Base-by-base conservation (phyloP, 2,113 vertebrate genomes). In the Cricetomys ansorgei region DNA sequence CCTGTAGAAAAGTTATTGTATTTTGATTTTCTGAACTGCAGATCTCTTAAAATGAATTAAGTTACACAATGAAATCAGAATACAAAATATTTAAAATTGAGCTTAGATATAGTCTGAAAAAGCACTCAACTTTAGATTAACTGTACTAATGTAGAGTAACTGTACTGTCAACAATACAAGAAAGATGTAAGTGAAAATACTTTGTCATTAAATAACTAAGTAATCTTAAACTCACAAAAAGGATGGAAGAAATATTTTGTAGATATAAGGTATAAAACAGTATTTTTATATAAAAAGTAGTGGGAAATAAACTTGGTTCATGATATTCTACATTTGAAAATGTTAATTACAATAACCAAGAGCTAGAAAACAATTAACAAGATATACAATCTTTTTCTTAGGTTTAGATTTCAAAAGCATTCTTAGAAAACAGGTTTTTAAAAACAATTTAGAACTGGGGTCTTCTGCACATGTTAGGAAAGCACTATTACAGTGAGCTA, bases 261-360 rank as follows among this genome's bases (percentile, higher is more conserved):
- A 84, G 73, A 77, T 59, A 72, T 34, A 94, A 93, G 89, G 13
- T 64, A 91, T 89, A 88, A 95, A 96, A 88, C 50, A 67, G 45
- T 65, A 73, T 67, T 67, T 96, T 88, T 45, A 89, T 34, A 94
- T 9, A 86, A 7, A 55, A 81, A 89, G 37, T 25, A 92, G 53
- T 50, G 40, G 55, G 29, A 94, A 94, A 53, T 73, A 55, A 88
- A 67, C 45, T 89, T 93, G 72, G 76, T 19, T 88, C 31, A 31
- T 59, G 27, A 75, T 50, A 73, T 31, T 88, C 55, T 79, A 55
- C 7, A 43, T 76, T 43, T 83, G 11, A 87, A 86, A 93, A 67
- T 67, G 29, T 70, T 67, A 95, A 79, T 57, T 57, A 77, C 5
- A 93, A 50, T 86, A 75, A 37, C 9, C 88, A 86, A 92, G 1